Evolutionary conservation across 2,888 invertebrate species (phyloP).

Genomic region (Auanema freiburgensis): DNA sequence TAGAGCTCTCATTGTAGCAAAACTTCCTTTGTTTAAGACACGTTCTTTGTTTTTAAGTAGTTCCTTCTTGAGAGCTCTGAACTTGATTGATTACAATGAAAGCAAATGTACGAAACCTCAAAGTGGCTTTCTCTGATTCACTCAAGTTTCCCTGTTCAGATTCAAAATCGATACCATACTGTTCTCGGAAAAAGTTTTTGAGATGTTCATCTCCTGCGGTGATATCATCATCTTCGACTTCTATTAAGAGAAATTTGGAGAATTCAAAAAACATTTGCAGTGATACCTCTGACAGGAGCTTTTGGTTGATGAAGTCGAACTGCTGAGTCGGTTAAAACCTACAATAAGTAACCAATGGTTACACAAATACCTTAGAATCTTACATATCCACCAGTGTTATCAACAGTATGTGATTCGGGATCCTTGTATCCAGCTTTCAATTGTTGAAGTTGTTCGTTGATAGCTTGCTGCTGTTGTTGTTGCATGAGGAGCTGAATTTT

Average conservation of each 20-base stretch:
- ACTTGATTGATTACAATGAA: constrained; percentile 2
- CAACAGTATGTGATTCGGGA: constrained; percentile 13
- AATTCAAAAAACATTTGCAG: neutral
- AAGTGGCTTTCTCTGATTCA: constrained; percentile 49
- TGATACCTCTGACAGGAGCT: constrained; percentile 9
- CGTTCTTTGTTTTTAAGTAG: constrained; percentile 40
- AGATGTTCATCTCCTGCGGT: constrained; percentile 50
- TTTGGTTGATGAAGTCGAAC: constrained; percentile 25
- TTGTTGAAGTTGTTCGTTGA: constrained; percentile 44
- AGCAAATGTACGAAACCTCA: constrained; percentile 25
- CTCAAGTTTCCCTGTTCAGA: constrained; percentile 46
- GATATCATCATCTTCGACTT: constrained; percentile 44
- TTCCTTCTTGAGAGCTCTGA: constrained; percentile 47
- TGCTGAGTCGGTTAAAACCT: constrained; percentile 32
- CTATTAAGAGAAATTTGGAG: constrained; percentile 23
- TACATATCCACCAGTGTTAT: constrained; percentile 22
- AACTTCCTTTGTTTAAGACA: constrained; percentile 40
- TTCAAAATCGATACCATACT: constrained; percentile 55
- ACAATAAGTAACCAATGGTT: neutral
- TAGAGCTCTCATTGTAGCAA: constrained; percentile 44
- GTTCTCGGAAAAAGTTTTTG: constrained; percentile 49
- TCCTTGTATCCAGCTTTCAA: constrained; percentile 33
- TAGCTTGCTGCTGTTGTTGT: constrained; percentile 55
- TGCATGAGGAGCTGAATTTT: constrained; percentile 53
- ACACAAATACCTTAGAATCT: neutral